Conservation (phyloP, 1,140 invertebrate genomes). For the Venustaconcha ellipsiformis region DNA sequence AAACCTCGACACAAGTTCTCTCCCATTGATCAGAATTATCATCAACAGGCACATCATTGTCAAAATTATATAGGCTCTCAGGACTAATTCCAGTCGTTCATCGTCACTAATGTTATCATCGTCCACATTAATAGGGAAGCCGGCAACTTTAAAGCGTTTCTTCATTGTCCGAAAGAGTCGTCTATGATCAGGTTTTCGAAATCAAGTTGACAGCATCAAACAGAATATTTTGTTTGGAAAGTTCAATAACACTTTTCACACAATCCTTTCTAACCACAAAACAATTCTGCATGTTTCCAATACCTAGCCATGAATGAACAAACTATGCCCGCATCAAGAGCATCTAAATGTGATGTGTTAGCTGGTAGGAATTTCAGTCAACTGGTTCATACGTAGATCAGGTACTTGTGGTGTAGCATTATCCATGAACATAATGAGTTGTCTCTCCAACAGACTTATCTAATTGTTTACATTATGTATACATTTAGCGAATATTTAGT, state of each 20-base stretch:
- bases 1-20: no score
- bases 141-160: neutral
- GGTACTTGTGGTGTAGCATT: constrained; percentile 45
- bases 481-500: constrained; percentile 54
- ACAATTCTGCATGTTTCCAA: constrained; percentile 7
- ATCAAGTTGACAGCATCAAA: constrained; percentile 21
- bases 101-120: neutral
- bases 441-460: constrained; percentile 30
- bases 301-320: constrained; percentile 28
- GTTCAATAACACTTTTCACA: constrained; percentile 1
- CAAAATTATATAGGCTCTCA: no score
- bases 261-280: constrained; percentile 1
- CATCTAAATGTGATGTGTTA: constrained; percentile 34
- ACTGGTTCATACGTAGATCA: constrained; percentile 42
- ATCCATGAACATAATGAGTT: constrained; percentile 45
- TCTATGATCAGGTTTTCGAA: neutral
- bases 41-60: no score
- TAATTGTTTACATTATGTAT: constrained; percentile 38
- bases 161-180: constrained; percentile 1
- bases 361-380: constrained; percentile 44
- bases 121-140: neutral
- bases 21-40: no score
- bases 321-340: constrained; percentile 33
- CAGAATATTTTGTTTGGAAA: constrained; percentile 11
- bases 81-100: neutral